Evolutionary conservation across 2,888 invertebrate species (phyloP).

Genomic region (Campaea margaritaria): DNA sequence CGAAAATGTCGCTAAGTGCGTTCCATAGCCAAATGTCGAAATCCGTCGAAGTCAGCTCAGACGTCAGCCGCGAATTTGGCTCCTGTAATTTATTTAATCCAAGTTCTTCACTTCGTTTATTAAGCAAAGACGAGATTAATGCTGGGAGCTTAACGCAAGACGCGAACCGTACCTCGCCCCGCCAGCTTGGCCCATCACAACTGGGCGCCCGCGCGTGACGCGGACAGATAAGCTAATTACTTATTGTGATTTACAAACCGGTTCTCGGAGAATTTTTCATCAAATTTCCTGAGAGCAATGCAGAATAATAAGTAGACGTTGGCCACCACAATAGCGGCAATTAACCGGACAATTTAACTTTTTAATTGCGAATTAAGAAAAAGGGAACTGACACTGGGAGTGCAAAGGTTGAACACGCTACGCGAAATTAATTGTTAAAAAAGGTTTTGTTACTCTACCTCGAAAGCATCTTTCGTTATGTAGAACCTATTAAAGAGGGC

Average conservation of each 20-base stretch:
- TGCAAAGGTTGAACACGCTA: conserved; percentile 72
- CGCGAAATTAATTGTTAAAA: conserved; percentile 61
- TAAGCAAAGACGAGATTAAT: conserved; percentile 74
- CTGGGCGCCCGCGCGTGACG: conserved; percentile 66
- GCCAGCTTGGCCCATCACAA: conserved; percentile 46
- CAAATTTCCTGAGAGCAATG: conserved; percentile 69
- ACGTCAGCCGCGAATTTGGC: conserved; percentile 55
- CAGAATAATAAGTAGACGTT: conserved; percentile 74
- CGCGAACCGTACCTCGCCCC: conserved; percentile 53
- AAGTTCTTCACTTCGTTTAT: conserved; percentile 73
- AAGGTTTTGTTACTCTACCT: conserved; percentile 25
- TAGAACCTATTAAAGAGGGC: not conserved
- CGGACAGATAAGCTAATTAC: conserved; percentile 81
- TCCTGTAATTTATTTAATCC: conserved; percentile 68
- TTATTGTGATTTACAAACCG: conserved; percentile 76
- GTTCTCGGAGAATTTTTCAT: conserved; percentile 70
- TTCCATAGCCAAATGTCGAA: conserved; percentile 14
- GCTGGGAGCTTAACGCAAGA: conserved; percentile 70
- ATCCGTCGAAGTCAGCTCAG: conserved; percentile 35
- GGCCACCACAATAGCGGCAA: conserved; percentile 77
- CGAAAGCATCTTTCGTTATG: conserved; percentile 14
- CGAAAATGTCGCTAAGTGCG: conserved; percentile 8
- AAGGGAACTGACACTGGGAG: conserved; percentile 70
- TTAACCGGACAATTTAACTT: conserved; percentile 83
- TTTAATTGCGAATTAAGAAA: conserved; percentile 76